Conservation (phyloP, 2,113 vertebrate species). For the Myiozetetes cayanensis region DNA sequence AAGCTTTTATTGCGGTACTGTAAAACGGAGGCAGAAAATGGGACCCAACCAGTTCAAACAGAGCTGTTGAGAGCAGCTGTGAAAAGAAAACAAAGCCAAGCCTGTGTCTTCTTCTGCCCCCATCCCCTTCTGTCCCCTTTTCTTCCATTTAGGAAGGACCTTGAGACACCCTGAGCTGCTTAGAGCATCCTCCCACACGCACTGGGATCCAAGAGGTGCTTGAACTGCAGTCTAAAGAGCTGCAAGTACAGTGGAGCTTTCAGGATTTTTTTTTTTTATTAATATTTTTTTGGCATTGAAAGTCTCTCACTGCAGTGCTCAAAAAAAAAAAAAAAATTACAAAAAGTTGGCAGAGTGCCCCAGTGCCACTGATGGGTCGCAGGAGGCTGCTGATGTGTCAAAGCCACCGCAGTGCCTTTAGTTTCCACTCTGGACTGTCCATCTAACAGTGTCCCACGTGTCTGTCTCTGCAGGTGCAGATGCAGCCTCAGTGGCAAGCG, state of each 20-base stretch:
- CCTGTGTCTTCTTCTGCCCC: neutral
- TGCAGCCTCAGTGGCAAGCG: slow-evolving; percentile 18
- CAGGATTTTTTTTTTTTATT: neutral
- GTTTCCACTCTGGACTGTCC: neutral
- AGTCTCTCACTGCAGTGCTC: neutral
- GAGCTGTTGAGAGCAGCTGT: neutral
- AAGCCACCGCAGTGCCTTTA: neutral
- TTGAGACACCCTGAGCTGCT: neutral
- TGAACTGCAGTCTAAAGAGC: neutral
- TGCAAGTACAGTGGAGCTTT: neutral
- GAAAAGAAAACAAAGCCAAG: neutral
- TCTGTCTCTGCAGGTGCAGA: slow-evolving; percentile 24
- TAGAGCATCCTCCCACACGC: neutral
- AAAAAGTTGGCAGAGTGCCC: neutral
- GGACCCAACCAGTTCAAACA: neutral
- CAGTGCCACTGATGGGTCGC: neutral
- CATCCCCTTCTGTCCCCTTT: neutral
- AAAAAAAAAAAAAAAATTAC: neutral
- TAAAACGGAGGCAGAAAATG: neutral
- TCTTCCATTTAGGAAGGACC: neutral
- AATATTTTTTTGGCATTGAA: neutral
- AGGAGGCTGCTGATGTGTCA: neutral
- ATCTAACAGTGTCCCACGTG: neutral
- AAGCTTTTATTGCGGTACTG: neutral
- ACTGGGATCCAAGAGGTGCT: neutral